Evolutionary conservation across 1,140 invertebrate genomes (phyloP), one percentile per base, ranked within the genome.

Genomic region (Coptotermes formosanus): DNA sequence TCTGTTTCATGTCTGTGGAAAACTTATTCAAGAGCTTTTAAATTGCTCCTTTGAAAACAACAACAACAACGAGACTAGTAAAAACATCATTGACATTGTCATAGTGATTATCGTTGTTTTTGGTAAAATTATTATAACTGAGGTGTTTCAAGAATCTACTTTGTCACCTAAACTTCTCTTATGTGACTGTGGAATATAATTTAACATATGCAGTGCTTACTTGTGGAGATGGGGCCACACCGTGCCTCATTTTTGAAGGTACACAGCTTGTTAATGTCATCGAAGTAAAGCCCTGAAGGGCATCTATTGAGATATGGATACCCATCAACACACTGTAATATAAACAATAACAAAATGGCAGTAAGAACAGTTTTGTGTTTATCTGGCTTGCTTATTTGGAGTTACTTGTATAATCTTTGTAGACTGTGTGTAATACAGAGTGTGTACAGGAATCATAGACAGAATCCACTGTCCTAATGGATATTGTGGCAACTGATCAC

Each of bases 211-310:
- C n/a, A 6, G 19, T 30, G 94, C 94, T 95, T 93, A 97, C 96
- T 97, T 89, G 96, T 94, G 87, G 95, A 92, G 88, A 98, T 94
- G 23, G 97, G 97, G 59, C 97, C 97, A 90, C 97, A 98, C 89
- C 96, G 93, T n/a, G 97, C 96, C 91, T 97, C 96, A 87, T 95
- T 95, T 92, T 97, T 97, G 90, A 97, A 98, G 0, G 97, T 98
- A 90, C 97, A 98, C 87, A 95, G 96, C 91, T 98, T 98, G 90
- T 94, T 96, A 86, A 97, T 94, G 89, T 98, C 97, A 90, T 98
- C 97, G 90, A 98, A 98, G 90, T 96, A 96, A 11, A 98, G 91
- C 55, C 96, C 96, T 19, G 97, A 97, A 12, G 97, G 97, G 91
- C 97, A 98, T 89, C 96, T 93, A 90, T 96, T 97, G 88, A 96